phyloP scores from a whole-genome alignment of 2,888 invertebrate species.

The Steinernema carpocapsae region DNA sequence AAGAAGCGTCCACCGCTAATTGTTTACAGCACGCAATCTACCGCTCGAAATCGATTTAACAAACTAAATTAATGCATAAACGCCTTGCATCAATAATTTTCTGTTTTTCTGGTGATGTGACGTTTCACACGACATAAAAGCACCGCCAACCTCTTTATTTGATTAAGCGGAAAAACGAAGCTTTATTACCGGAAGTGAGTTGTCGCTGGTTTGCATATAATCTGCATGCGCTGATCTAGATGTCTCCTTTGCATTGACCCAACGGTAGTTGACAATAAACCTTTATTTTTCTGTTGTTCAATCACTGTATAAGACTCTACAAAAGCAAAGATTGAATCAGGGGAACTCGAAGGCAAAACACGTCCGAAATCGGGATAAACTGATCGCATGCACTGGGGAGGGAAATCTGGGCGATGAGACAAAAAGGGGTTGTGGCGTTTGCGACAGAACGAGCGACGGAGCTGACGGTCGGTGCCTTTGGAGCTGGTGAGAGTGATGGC shows the following conservation, averaged over 20 bases:
- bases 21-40: too few species aligned
- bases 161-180: too few species aligned
- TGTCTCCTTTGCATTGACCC: not conserved
- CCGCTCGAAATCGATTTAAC: too few species aligned
- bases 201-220: conserved; percentile 6
- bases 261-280: not conserved
- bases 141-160: not conserved
- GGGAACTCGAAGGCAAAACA: not conserved
- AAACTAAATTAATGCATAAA: too few species aligned
- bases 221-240: too few species aligned
- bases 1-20: too few species aligned
- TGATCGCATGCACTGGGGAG: not conserved
- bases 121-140: not conserved
- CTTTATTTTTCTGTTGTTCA: conserved; percentile 30
- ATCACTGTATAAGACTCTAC: not conserved
- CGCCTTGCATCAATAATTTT: too few species aligned
- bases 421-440: conserved; percentile 1
- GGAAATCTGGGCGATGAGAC: not conserved
- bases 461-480: not conserved
- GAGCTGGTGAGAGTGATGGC: not conserved
- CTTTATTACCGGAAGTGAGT: conserved; percentile 8
- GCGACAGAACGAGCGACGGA: conserved; percentile 23
- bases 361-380: not conserved
- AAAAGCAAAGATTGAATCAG: not conserved
- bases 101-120: too few species aligned